Evolutionary conservation across 2,797 vertebrate species (phyloP).

Genomic region (Pipistrellus pipistrellus): DNA sequence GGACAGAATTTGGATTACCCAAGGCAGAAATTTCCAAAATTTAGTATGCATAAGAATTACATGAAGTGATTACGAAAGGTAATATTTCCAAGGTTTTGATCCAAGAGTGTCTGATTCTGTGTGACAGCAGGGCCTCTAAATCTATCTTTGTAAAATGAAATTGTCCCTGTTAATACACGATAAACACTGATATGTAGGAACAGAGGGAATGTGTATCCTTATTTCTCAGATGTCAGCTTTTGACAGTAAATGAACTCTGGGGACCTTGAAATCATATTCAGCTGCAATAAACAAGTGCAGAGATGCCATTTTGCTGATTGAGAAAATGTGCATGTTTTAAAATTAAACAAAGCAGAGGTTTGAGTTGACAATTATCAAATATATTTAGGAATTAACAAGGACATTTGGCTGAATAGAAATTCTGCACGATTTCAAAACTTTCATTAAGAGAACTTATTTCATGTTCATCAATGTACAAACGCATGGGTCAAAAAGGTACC

Average conservation of each 20-base stretch:
- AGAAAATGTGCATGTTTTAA: background rate
- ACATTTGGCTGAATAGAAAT: background rate
- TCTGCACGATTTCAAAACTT: background rate
- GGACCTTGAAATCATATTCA: conserved; percentile 15
- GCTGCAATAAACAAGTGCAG: background rate
- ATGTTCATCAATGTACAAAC: background rate
- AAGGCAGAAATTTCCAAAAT: conserved; percentile 10
- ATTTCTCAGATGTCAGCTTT: conserved; percentile 20
- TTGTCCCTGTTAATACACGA: conserved; percentile 25
- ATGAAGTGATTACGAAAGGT: background rate
- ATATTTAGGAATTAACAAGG: background rate
- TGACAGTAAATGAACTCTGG: background rate
- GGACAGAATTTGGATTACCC: background rate
- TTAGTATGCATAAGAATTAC: background rate
- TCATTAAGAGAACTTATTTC: background rate
- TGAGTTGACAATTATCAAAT: background rate
- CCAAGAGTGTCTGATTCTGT: background rate
- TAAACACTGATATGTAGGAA: background rate
- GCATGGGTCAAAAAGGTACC: background rate
- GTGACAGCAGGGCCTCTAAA: background rate
- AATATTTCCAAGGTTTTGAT: conserved; percentile 28
- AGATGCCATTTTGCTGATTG: background rate
- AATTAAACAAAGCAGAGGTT: background rate
- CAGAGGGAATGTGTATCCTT: background rate
- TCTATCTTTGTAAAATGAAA: background rate